Conservation (phyloP, 2,113 vertebrate genomes). For the Phocoena phocoena region DNA sequence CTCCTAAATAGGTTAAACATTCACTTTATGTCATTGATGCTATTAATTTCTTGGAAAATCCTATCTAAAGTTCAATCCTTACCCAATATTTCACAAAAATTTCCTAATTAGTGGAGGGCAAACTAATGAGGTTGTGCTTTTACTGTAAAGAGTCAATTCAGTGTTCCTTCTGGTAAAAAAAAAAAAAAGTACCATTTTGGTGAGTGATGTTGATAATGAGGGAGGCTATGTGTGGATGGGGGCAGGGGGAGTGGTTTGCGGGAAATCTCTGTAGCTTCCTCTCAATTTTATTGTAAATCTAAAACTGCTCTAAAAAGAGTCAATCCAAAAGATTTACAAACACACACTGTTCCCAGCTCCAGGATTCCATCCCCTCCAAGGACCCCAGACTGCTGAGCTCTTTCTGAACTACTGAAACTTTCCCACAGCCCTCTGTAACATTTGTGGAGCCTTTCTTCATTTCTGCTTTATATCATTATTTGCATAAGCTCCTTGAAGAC, state of each 20-base stretch:
- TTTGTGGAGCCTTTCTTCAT: neutral
- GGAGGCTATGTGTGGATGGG: neutral
- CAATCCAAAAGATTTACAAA: neutral
- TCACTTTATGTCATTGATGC: neutral
- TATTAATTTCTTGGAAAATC: neutral
- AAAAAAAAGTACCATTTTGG: neutral
- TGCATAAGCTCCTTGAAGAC: neutral
- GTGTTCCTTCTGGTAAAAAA: neutral
- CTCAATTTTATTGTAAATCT: neutral
- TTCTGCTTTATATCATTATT: conserved; percentile 9
- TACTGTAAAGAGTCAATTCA: neutral
- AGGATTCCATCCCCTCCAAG: neutral
- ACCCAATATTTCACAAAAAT: neutral
- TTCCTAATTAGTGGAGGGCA: neutral
- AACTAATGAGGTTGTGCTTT: neutral
- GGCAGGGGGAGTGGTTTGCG: neutral
- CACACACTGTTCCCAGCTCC: neutral
- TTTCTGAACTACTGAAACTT: conserved; percentile 29
- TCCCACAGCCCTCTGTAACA: neutral
- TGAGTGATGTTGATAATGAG: neutral
- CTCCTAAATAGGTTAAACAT: neutral
- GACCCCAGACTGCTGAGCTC: neutral
- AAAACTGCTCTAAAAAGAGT: neutral
- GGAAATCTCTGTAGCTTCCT: neutral
- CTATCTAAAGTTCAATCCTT: neutral